These are phyloP conservation scores for Chrysodeixis includens DNA, from an alignment of 2,888 invertebrate genomes.

Conservation along the genomic window DNA sequence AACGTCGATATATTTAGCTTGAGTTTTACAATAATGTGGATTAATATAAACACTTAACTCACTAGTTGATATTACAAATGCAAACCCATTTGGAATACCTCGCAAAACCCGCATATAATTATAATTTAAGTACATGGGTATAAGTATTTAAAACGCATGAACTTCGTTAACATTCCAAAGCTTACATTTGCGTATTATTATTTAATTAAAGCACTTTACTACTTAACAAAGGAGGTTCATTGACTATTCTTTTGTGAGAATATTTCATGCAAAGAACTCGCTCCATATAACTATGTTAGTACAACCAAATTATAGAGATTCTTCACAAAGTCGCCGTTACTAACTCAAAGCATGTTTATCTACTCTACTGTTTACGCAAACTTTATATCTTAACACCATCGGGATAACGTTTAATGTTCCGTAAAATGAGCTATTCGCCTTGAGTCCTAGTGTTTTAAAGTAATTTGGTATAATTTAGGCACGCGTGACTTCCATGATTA, in stretches of 20 bases:
- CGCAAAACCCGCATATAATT: too few relatives aligned
- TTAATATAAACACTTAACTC: too few relatives aligned
- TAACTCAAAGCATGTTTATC: not conserved
- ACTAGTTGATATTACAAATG: too few relatives aligned
- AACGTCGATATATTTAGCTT: too few relatives aligned
- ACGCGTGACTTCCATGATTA: conserved; percentile 39
- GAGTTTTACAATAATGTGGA: too few relatives aligned
- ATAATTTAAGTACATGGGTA: too few relatives aligned
- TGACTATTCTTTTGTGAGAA: not conserved
- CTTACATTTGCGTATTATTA: conserved; percentile 17
- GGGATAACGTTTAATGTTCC: conserved; percentile 13
- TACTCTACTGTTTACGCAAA: not conserved
- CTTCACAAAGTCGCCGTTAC: not conserved
- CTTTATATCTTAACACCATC: not conserved
- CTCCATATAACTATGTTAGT: not conserved
- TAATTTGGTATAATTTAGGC: conserved; percentile 25
- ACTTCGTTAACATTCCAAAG: conserved; percentile 14
- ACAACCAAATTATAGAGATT: conserved; percentile 5
- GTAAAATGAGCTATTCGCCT: not conserved
- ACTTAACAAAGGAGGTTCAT: not conserved
- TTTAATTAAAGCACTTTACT: conserved; percentile 14
- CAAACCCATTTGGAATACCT: too few relatives aligned
- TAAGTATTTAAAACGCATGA: conserved; percentile 10
- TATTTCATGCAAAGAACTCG: not conserved
- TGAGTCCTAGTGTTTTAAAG: conserved; percentile 20